Conservation (phyloP, 2,113 vertebrate species). For the Burhinus oedicnemus region DNA sequence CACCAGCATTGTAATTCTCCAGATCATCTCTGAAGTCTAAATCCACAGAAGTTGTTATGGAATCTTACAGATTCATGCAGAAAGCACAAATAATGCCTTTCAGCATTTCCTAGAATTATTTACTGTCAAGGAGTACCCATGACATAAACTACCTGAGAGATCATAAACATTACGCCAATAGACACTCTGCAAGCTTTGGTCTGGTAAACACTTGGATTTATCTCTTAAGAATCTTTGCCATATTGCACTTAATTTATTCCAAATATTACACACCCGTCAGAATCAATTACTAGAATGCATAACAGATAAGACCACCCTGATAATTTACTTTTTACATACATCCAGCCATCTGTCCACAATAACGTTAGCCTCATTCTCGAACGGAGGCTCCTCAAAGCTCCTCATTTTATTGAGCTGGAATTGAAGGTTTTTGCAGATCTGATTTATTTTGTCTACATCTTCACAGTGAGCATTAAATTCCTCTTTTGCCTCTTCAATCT, state of each 20-base stretch:
- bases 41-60: neutral
- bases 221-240: neutral
- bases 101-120: neutral
- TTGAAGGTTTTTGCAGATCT: conserved; percentile 89
- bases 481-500: conserved; percentile 86
- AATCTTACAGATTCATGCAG: neutral
- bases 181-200: neutral
- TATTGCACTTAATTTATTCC: conserved; percentile 41
- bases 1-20: neutral
- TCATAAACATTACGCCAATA: neutral
- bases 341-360: conserved; percentile 95
- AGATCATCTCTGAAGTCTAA: neutral
- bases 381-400: conserved; percentile 84
- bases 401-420: conserved; percentile 90
- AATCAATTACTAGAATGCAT: conserved; percentile 64
- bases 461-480: conserved; percentile 81
- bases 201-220: conserved; percentile 41
- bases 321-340: conserved; percentile 79
- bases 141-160: neutral
- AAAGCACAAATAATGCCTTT: neutral
- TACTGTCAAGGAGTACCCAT: neutral
- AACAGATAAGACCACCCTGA: conserved; percentile 59
- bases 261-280: conserved; percentile 32
- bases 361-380: conserved; percentile 87
- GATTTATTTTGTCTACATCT: conserved; percentile 85